These are phyloP conservation scores for Dysmachus trigonus DNA, from an alignment of 2,888 invertebrate genomes.

Conservation along the genomic window DNA sequence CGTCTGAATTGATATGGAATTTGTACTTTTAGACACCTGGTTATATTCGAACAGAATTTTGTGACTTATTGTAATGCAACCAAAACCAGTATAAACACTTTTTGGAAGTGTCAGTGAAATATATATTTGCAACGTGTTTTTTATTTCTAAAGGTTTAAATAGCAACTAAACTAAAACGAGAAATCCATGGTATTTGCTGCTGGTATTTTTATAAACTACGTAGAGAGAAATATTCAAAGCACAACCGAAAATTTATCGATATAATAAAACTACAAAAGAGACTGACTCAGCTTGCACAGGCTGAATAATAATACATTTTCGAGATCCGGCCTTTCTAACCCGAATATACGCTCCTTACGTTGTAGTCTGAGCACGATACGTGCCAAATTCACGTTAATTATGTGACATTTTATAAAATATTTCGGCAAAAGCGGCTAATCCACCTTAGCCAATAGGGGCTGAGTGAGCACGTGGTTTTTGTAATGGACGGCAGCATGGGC, in stretches of 20 bases:
- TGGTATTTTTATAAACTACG: neutral
- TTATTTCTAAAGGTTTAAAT: neutral
- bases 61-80: neutral
- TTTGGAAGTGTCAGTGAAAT: neutral
- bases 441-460: neutral
- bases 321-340: neutral
- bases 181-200: neutral
- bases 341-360: neutral
- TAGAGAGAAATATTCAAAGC: neutral
- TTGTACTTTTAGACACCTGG: neutral
- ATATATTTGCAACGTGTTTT: neutral
- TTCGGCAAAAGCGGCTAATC: neutral
- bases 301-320: conserved; percentile 6
- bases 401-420: conserved; percentile 18
- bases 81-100: neutral
- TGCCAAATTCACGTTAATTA: conserved; percentile 29
- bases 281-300: neutral
- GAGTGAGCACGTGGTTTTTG: conserved; percentile 20
- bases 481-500: neutral
- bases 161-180: neutral
- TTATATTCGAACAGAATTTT: neutral
- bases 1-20: neutral
- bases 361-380: conserved; percentile 5
- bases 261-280: neutral
- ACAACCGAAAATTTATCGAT: neutral